Conservation (phyloP, 2,113 vertebrate genomes). For the Oenanthe oenanthe region DNA sequence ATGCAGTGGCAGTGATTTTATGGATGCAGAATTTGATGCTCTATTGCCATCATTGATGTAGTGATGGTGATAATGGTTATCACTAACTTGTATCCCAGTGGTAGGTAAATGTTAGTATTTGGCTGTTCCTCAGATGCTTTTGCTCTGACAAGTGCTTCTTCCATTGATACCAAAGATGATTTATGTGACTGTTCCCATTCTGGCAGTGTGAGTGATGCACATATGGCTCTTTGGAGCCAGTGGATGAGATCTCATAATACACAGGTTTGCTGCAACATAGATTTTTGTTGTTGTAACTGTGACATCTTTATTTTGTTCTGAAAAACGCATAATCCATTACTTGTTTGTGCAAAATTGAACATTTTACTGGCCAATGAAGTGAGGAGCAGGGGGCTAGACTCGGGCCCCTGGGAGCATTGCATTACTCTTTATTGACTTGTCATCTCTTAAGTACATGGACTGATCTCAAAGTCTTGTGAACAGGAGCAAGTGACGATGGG, state of each 20-base stretch:
- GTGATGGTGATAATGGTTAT: background rate
- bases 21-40: background rate
- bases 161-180: background rate
- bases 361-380: background rate
- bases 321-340: background rate
- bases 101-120: background rate
- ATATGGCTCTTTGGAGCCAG: background rate
- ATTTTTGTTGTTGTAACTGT: background rate
- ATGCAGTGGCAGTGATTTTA: background rate
- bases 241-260: background rate
- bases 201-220: background rate
- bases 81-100: background rate
- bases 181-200: background rate
- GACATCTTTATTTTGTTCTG: background rate
- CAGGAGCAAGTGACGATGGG: background rate
- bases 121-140: background rate
- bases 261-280: background rate
- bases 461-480: background rate
- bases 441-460: background rate
- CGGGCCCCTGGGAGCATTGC: fast-evolving
- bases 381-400: background rate
- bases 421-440: background rate
- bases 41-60: fast-evolving
- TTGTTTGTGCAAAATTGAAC: background rate
- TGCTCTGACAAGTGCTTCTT: background rate